Evolutionary conservation across 2,797 vertebrate species (phyloP).

Genomic region (Fundulus diaphanus): DNA sequence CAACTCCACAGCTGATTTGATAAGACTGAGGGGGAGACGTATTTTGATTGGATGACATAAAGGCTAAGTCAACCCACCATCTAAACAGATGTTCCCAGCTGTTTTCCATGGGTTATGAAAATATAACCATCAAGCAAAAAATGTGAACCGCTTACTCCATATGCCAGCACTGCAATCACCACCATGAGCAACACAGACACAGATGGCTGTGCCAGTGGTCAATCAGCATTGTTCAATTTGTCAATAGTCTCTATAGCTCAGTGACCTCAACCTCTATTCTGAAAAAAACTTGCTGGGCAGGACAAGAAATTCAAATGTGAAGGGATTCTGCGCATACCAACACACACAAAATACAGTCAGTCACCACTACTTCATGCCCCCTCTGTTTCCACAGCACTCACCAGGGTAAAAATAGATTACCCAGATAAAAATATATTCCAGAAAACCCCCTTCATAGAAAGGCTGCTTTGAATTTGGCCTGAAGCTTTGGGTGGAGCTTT

Average conservation of each 20-base stretch:
- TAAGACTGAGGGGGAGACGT: constrained; percentile 14
- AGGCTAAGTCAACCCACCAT: constrained; percentile 8
- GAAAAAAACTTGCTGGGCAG: constrained; percentile 34
- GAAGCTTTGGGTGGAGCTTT: neutral
- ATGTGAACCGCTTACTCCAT: constrained; percentile 46
- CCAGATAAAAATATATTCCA: neutral
- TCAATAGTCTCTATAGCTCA: constrained; percentile 79
- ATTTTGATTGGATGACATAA: constrained; percentile 43
- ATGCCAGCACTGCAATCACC: constrained; percentile 53
- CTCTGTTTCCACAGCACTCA: neutral
- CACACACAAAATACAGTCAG: constrained; percentile 35
- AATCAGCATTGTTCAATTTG: constrained; percentile 74
- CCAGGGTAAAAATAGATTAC: neutral
- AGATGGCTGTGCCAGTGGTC: constrained; percentile 73
- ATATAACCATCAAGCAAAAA: constrained; percentile 27
- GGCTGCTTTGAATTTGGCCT: neutral
- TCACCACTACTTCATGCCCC: constrained; percentile 47
- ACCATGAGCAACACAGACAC: constrained; percentile 36
- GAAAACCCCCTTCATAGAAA: neutral
- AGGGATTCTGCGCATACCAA: constrained; percentile 70
- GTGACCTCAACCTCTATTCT: constrained; percentile 71
- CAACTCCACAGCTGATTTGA: constrained; percentile 50
- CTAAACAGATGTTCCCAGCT: constrained; percentile 80
- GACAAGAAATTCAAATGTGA: constrained; percentile 73
- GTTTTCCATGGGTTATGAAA: constrained; percentile 64